phyloP scores from a whole-genome alignment of 2,113 vertebrate genomes.

The Labeo rohita region DNA sequence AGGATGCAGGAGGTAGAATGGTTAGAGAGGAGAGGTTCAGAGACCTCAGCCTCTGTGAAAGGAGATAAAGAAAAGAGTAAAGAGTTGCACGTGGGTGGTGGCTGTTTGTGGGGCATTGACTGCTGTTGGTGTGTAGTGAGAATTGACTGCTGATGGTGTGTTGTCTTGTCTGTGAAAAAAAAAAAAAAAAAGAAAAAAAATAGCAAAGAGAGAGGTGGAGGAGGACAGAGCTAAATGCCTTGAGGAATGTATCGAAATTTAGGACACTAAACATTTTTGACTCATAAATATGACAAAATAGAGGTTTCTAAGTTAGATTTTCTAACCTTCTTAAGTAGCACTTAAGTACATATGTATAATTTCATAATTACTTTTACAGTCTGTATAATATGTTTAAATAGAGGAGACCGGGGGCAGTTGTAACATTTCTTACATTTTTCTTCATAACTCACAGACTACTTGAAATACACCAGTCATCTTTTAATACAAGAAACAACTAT shows the following conservation, averaged over 20 bases:
- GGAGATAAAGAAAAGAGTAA: constrained; percentile 18
- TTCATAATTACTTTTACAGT: background rate
- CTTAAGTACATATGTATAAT: too few species aligned
- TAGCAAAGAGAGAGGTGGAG: background rate
- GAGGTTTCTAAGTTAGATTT: background rate
- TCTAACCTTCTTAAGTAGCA: too few species aligned
- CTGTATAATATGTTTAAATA: background rate
- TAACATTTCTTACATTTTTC: too few species aligned
- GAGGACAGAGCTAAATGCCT: background rate
- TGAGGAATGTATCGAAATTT: background rate
- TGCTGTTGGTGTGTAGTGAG: constrained; percentile 11
- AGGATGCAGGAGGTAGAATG: constrained; percentile 12
- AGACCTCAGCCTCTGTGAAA: constrained; percentile 5
- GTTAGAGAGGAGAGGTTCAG: background rate
- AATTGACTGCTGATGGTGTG: background rate
- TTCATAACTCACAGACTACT: too few species aligned
- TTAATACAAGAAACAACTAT: too few species aligned
- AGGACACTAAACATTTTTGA: background rate
- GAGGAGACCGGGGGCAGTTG: too few species aligned
- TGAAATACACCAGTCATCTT: too few species aligned
- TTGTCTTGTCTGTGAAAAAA: background rate
- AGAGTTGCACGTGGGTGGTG: constrained; percentile 14
- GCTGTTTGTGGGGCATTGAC: constrained; percentile 3
- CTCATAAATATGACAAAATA: background rate
- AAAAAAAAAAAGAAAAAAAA: constrained; percentile 2